Conservation (phyloP, 2,797 vertebrate species). For the Coluber constrictor region DNA sequence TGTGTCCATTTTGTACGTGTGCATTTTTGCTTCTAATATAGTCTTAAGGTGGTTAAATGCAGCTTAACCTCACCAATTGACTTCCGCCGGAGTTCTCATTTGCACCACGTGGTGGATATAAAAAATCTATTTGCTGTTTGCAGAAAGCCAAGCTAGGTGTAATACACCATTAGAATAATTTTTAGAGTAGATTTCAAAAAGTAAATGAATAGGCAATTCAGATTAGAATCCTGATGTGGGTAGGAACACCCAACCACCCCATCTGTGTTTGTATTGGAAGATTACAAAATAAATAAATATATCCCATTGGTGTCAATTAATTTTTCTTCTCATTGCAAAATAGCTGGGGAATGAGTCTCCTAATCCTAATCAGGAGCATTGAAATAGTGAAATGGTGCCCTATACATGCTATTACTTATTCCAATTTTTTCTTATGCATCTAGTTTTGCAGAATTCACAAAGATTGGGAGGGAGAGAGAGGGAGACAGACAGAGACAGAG, state of each 20-base stretch:
- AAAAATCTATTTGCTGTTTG: background rate
- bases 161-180: background rate
- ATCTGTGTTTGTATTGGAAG: background rate
- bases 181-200: background rate
- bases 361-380: background rate
- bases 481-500: background rate
- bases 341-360: background rate
- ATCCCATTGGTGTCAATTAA: background rate
- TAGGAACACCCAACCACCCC: too few relatives aligned
- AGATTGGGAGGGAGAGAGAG: background rate
- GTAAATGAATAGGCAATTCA: background rate
- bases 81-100: background rate
- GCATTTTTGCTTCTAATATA: constrained; percentile 38
- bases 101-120: background rate
- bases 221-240: background rate
- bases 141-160: background rate
- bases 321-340: background rate
- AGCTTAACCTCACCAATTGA: background rate
- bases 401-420: background rate
- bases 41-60: constrained; percentile 23
- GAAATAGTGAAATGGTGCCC: background rate
- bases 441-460: background rate
- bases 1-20: constrained; percentile 42
- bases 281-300: background rate
- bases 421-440: background rate